Percentiles rank a stretch among this genome's conserved stretches.
phyloP scores from a whole-genome alignment of 2,113 vertebrate species.

The Oreochromis tanganicae region DNA sequence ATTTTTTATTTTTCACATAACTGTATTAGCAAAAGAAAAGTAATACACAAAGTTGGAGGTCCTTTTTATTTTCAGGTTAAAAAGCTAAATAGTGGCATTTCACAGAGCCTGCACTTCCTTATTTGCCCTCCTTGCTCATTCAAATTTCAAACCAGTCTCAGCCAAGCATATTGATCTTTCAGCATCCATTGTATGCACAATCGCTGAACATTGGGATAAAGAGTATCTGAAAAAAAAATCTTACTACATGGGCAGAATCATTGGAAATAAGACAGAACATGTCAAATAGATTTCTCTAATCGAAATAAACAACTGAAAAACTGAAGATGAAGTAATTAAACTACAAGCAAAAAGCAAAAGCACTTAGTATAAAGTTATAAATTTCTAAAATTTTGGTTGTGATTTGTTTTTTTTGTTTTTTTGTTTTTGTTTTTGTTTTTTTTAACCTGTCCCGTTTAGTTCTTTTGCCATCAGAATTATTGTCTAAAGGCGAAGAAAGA shows the following conservation, averaged over 20 bases:
- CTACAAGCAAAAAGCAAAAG: background rate
- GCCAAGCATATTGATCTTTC: background rate
- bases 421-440: too few species aligned
- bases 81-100: background rate
- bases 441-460: too few species aligned
- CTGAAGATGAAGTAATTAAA: background rate
- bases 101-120: background rate
- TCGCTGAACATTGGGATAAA: background rate
- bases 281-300: background rate
- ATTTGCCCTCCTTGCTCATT: background rate
- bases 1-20: background rate
- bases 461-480: too few species aligned
- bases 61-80: background rate
- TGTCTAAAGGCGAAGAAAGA: too few species aligned
- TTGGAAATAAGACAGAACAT: background rate
- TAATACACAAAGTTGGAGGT: background rate
- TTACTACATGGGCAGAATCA: background rate
- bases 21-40: background rate
- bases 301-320: background rate
- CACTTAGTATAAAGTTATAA: background rate
- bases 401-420: too few species aligned
- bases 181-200: background rate
- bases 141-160: slow-evolving; percentile 18
- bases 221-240: background rate
- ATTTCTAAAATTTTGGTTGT: background rate